These are phyloP conservation scores for Hydropotes inermis DNA, from an alignment of 2,113 vertebrate genomes.

Conservation along the genomic window DNA sequence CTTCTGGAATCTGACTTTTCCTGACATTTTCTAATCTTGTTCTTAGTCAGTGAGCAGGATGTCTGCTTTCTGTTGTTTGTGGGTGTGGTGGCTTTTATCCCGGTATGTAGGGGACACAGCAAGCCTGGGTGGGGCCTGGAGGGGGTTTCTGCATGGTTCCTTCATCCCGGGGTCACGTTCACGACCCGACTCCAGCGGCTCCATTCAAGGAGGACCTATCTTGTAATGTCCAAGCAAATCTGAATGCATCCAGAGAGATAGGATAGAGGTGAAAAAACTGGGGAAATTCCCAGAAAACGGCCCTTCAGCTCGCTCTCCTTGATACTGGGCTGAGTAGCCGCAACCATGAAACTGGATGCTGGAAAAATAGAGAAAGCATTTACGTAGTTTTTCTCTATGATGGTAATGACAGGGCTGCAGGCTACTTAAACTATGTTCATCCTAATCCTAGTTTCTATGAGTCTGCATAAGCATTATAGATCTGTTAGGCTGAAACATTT, in stretches of 20 bases:
- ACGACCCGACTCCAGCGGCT: constrained; percentile 22
- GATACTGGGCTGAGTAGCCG: background rate
- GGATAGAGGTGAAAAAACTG: constrained; percentile 2
- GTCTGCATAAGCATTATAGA: constrained; percentile 10
- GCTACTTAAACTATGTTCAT: constrained; percentile 15
- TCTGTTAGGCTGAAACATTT: background rate
- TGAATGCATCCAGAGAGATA: background rate
- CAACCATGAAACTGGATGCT: background rate
- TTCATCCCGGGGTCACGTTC: background rate
- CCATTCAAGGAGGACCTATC: background rate
- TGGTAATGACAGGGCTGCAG: background rate
- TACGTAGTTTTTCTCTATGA: background rate
- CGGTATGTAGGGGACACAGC: background rate
- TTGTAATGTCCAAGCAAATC: constrained; percentile 22
- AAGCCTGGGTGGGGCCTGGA: background rate
- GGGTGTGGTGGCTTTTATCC: background rate
- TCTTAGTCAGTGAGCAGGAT: background rate
- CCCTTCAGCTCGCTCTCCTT: constrained; percentile 10
- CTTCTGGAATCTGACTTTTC: background rate
- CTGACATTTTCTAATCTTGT: constrained; percentile 3
- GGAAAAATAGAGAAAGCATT: constrained; percentile 37
- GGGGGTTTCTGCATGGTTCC: background rate
- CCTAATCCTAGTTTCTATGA: background rate
- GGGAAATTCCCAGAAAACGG: constrained; percentile 36
- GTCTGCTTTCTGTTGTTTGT: background rate